Conservation (phyloP, 2,797 vertebrate genomes). For the Coccyzus lansbergi region DNA sequence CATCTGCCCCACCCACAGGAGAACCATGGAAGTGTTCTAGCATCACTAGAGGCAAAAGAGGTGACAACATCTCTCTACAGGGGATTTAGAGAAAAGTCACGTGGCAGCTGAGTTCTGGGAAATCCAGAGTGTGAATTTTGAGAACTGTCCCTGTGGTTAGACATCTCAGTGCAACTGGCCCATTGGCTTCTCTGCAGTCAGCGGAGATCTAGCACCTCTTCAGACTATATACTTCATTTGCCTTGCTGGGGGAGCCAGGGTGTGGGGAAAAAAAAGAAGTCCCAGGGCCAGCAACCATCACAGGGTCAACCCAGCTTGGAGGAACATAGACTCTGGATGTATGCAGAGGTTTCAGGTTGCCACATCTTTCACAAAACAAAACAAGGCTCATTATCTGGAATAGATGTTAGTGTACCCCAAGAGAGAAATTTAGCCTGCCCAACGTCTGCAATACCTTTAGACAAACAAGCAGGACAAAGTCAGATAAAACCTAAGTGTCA, state of each 20-base stretch:
- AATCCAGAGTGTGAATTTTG: neutral
- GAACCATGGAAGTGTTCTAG: neutral
- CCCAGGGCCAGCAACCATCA: neutral
- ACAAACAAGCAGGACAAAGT: neutral
- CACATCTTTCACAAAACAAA: neutral
- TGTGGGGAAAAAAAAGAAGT: neutral
- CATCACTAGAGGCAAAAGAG: neutral
- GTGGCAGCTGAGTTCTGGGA: neutral
- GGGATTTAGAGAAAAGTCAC: neutral
- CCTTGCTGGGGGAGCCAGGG: neutral
- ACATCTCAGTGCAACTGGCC: neutral
- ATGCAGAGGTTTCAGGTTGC: fast-evolving
- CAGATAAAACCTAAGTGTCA: neutral
- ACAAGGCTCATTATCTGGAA: neutral
- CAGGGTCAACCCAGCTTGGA: neutral
- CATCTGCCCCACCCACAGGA: fast-evolving
- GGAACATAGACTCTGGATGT: neutral
- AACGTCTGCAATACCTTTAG: neutral
- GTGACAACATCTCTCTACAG: neutral
- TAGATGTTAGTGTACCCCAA: neutral
- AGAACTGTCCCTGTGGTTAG: neutral
- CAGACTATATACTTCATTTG: fast-evolving
- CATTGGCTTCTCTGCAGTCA: neutral
- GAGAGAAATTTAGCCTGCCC: neutral
- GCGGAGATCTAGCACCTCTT: neutral